Conservation (phyloP, 2,113 vertebrate genomes). For the Engraulis encrasicolus region DNA sequence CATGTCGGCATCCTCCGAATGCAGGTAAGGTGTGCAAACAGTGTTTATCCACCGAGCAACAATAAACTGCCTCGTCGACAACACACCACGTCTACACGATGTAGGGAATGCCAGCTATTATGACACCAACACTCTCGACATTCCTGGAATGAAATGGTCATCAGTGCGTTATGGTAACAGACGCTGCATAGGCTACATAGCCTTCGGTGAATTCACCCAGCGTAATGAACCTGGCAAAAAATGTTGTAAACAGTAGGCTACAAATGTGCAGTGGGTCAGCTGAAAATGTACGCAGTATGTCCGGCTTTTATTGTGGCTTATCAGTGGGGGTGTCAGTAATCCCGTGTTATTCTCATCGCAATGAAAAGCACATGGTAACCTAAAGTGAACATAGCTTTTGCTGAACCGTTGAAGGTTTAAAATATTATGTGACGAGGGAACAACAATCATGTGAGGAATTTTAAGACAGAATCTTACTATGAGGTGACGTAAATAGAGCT, state of each 20-base stretch:
- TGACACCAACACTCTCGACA: neutral
- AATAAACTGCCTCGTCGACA: neutral
- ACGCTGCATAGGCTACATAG: neutral
- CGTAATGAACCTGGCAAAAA: neutral
- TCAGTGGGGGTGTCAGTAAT: neutral
- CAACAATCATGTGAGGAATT: neutral
- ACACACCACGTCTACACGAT: neutral
- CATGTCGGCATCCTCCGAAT: slow-evolving; percentile 49
- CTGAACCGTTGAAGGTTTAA: neutral
- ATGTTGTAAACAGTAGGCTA: neutral
- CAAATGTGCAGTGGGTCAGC: neutral
- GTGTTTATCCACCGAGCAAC: slow-evolving; percentile 1
- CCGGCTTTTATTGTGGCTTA: neutral
- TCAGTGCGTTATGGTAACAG: neutral
- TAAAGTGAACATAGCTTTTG: neutral
- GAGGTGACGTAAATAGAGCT: neutral
- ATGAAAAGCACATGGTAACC: neutral
- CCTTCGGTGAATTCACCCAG: neutral
- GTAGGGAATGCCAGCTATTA: neutral
- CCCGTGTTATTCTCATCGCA: neutral
- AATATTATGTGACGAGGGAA: neutral
- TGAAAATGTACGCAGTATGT: neutral
- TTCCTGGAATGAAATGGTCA: neutral
- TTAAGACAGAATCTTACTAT: neutral
- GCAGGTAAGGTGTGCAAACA: slow-evolving; percentile 61